Percentiles rank a stretch among this genome's conserved stretches.
Conservation (phyloP, 2,113 vertebrate species). For the Oostethus manadensis region DNA sequence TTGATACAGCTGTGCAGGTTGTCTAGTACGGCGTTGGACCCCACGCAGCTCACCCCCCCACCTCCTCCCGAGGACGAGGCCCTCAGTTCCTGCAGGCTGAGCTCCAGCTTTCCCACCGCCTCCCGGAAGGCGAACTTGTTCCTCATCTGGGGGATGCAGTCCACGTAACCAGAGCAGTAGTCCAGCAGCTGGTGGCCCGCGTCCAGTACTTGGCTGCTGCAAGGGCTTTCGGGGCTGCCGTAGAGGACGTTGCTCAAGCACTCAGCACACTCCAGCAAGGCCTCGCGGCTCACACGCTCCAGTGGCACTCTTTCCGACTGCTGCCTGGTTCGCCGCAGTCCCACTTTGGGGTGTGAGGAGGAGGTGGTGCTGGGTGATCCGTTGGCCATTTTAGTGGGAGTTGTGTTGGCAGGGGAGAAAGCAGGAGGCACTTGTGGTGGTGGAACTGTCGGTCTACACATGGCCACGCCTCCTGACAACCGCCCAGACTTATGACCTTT, state of each 20-base stretch:
- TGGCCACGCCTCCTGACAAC: constrained; percentile 67
- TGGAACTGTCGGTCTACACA: constrained; percentile 79
- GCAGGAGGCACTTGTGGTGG: constrained; percentile 91
- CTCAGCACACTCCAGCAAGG: constrained; percentile 87
- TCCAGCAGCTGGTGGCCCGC: constrained; percentile 94
- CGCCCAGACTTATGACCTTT: constrained; percentile 71
- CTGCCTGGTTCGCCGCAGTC: constrained; percentile 85
- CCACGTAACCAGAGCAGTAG: constrained; percentile 97
- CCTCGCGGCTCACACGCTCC: constrained; percentile 89
- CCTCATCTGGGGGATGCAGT: constrained; percentile 95
- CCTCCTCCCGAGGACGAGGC: constrained; percentile 80
- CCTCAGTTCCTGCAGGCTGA: constrained; percentile 93
- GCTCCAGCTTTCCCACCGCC: constrained; percentile 94
- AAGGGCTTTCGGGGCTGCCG: constrained; percentile 75
- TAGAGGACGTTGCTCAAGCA: constrained; percentile 83
- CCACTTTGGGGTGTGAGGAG: constrained; percentile 74
- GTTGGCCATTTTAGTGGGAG: constrained; percentile 86
- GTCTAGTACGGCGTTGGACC: constrained; percentile 85
- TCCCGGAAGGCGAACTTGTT: constrained; percentile 98
- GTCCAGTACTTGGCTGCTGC: constrained; percentile 91
- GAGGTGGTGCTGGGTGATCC: constrained; percentile 65
- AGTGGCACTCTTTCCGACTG: constrained; percentile 79
- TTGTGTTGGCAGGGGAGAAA: constrained; percentile 51
- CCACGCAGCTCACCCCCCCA: constrained; percentile 66
- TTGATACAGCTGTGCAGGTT: constrained; percentile 94